phyloP scores from a whole-genome alignment of 2,113 vertebrate genomes.

The Ptyas mucosa region DNA sequence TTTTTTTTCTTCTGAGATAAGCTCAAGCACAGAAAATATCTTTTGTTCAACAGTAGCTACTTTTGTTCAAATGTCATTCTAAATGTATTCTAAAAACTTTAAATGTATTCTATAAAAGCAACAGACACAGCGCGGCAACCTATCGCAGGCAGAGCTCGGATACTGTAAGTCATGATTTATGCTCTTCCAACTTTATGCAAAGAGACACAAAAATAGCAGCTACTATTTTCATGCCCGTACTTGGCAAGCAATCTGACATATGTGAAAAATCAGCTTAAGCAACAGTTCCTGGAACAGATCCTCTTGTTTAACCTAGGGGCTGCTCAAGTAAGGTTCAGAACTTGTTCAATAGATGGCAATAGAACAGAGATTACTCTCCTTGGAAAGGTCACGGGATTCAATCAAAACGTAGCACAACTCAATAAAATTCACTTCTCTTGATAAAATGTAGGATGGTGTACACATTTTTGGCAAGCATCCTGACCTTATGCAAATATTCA shows the following conservation, averaged over 20 bases:
- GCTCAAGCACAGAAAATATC: background rate
- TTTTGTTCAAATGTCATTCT: slow-evolving; percentile 16
- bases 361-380: background rate
- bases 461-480: background rate
- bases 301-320: background rate
- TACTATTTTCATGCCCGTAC: background rate
- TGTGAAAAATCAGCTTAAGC: background rate
- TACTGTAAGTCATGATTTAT: background rate
- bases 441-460: background rate
- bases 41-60: background rate
- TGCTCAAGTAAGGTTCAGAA: background rate
- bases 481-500: background rate
- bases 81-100: background rate
- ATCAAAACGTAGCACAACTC: background rate
- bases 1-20: background rate
- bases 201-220: background rate
- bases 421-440: slow-evolving; percentile 22
- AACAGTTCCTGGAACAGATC: background rate
- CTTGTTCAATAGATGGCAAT: slow-evolving; percentile 8
- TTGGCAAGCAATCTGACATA: background rate
- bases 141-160: background rate
- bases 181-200: background rate
- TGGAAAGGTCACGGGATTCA: slow-evolving; percentile 28
- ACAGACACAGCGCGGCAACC: background rate
- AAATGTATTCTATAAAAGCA: background rate